phyloP scores from a whole-genome alignment of 2,888 invertebrate genomes.

The Ectemnius continuus region DNA sequence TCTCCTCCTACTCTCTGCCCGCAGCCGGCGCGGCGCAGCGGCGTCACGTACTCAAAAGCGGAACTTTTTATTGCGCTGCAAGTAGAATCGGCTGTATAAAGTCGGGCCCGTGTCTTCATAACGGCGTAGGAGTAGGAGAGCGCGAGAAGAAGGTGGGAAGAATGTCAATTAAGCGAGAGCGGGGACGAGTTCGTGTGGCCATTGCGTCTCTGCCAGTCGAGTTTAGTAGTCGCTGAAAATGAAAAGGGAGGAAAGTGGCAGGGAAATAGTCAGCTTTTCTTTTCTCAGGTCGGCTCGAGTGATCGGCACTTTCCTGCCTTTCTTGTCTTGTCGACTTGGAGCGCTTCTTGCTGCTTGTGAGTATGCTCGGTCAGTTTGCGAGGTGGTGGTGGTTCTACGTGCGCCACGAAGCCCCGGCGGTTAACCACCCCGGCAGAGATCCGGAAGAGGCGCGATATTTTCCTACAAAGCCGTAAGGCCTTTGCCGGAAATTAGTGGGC shows the following conservation, averaged over 20 bases:
- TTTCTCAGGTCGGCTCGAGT: slow-evolving; percentile 10
- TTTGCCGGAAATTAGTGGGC: slow-evolving; percentile 51
- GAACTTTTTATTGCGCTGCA: slow-evolving; percentile 31
- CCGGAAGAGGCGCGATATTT: slow-evolving; percentile 60
- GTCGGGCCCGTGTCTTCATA: slow-evolving; percentile 24
- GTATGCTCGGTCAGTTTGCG: neutral
- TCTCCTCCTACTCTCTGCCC: neutral
- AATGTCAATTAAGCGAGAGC: slow-evolving; percentile 56
- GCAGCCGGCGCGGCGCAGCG: neutral
- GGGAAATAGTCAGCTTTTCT: slow-evolving; percentile 13
- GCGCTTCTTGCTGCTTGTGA: too few relatives aligned
- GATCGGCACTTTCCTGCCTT: slow-evolving; percentile 23
- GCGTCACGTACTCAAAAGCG: slow-evolving; percentile 24
- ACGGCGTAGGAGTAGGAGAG: slow-evolving; percentile 6
- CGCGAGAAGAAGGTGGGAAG: slow-evolving; percentile 34
- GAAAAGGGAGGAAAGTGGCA: slow-evolving; percentile 23
- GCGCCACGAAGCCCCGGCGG: slow-evolving; percentile 21
- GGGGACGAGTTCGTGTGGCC: slow-evolving; percentile 37
- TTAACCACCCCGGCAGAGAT: slow-evolving; percentile 53
- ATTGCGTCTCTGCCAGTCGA: slow-evolving; percentile 15
- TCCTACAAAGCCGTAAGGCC: slow-evolving; percentile 27
- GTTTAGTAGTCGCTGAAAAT: slow-evolving; percentile 28
- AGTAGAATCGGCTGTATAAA: slow-evolving; percentile 32
- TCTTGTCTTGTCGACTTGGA: too few relatives aligned
- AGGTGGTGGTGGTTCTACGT: slow-evolving; percentile 16